Conservation (phyloP, 2,113 vertebrate genomes). For the Aegypius monachus region DNA sequence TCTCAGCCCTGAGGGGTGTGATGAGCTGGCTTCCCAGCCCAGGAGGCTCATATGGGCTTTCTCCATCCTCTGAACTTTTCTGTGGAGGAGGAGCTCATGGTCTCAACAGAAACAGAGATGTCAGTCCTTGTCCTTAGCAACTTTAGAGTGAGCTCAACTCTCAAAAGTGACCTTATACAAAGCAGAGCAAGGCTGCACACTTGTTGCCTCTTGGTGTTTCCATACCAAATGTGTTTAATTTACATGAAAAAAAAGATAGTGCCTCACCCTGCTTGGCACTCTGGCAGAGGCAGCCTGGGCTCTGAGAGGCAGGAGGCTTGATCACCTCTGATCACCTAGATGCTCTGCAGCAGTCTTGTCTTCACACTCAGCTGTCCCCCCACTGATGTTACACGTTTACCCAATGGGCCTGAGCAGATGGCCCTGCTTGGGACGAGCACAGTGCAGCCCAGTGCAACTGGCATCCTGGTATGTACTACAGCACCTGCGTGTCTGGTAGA, state of each 20-base stretch:
- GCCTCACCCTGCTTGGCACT: not conserved
- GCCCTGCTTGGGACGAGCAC: not conserved
- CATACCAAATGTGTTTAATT: not conserved
- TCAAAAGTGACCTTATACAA: not conserved
- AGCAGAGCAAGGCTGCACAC: not conserved
- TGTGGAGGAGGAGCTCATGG: not conserved
- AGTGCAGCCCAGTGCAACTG: not conserved
- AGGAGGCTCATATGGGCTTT: not conserved
- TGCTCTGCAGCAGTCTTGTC: not conserved
- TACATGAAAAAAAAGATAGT: not conserved
- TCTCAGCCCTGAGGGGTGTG: not conserved
- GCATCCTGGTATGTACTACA: not conserved
- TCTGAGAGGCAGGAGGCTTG: not conserved
- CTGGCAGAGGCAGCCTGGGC: not conserved
- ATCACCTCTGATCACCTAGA: not conserved
- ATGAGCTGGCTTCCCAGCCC: not conserved
- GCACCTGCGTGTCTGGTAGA: not conserved
- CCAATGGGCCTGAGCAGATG: not conserved
- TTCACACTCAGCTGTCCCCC: not conserved
- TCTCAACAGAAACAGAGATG: not conserved
- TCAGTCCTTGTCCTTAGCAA: not conserved
- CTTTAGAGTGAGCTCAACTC: not conserved
- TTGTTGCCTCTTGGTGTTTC: not conserved
- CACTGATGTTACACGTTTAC: not conserved
- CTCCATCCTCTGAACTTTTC: not conserved